Conservation (phyloP, 1,140 invertebrate genomes). For the Paralvinella palmiformis region DNA sequence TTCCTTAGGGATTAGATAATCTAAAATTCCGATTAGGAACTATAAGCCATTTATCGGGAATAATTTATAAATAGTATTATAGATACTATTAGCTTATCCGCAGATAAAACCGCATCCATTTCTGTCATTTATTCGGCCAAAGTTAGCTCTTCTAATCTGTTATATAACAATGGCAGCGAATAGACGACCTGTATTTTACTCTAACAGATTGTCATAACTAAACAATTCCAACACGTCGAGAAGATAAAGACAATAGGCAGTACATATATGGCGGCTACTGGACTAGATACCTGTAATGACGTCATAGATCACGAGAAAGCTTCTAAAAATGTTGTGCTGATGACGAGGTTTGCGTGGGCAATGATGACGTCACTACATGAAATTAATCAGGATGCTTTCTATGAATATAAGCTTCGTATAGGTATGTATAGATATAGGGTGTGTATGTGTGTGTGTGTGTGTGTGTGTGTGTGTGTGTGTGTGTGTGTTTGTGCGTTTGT, state of each 20-base stretch:
- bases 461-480: conserved; percentile 9
- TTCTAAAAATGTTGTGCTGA: background rate
- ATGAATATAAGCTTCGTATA: conserved; percentile 6
- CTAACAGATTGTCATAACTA: conserved; percentile 17
- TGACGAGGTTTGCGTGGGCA: conserved; percentile 10
- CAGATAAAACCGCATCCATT: background rate
- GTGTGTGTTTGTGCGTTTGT: too few relatives aligned
- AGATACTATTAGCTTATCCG: background rate
- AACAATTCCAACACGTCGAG: conserved; percentile 54
- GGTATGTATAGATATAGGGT: too few relatives aligned
- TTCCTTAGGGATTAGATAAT: too few relatives aligned
- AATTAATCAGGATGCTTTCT: conserved; percentile 5
- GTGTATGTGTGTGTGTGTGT: too few relatives aligned
- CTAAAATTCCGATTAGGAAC: too few relatives aligned
- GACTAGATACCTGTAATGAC: conserved; percentile 52
- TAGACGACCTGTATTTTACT: background rate
- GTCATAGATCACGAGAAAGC: background rate
- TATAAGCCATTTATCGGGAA: background rate
- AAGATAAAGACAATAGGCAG: conserved; percentile 96
- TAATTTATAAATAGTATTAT: background rate
- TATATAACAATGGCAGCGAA: background rate
- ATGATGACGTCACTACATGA: background rate
- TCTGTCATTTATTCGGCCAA: background rate
- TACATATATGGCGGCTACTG: conserved; percentile 95
- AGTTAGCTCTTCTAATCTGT: background rate